Base-by-base conservation (phyloP, 2,113 vertebrate species). In the Amphilophus citrinellus region DNA sequence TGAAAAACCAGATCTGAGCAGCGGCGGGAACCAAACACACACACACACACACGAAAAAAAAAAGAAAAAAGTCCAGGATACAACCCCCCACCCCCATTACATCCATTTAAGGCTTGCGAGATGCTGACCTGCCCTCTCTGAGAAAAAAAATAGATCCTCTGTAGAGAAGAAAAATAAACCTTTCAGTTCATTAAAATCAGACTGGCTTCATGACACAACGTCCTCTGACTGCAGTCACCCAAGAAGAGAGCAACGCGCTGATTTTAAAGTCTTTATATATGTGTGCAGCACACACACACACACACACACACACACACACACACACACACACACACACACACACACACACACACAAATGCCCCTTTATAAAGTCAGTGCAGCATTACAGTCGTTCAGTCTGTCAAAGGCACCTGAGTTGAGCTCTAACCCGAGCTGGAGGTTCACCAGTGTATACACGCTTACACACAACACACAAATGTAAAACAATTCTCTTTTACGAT, bases 391-490 rank as follows among this genome's bases (percentile, higher is more conserved):
- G 17, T 66, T 83, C 62, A 77, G 81, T 82, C 68, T 47, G 57
- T 85, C 44, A 37, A 93, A 93, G 91, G 91, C 91, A 91, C 92
- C 92, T 92, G 92, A 94, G 91, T 80, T 90, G 47, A 79, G 7
- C 58, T 77, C 82, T 10, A 73, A 56, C 66, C 78, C 42, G 59
- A 89, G 79, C 85, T 73, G 77, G 53, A 88, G 80, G 56, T 78
- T 87, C 65, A 87, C 87, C 90, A 92, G 85, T 91, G 89, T 85
- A 65, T 76, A 53, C 24, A 79, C 59, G 61, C 76, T 30, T 35
- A 57, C 47, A 42, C 68, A 27, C 68, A 32, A 63, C 20, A n/a
- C 3, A 66, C 39, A 6, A 50, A 50, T 50, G 5, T 50, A 50
- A 17, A 0, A 71, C 15, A 50, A 4, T 71, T 50, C 66, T 44